Evolutionary conservation across 2,888 invertebrate genomes (phyloP).

Genomic region (Polylopha cassiicola): DNA sequence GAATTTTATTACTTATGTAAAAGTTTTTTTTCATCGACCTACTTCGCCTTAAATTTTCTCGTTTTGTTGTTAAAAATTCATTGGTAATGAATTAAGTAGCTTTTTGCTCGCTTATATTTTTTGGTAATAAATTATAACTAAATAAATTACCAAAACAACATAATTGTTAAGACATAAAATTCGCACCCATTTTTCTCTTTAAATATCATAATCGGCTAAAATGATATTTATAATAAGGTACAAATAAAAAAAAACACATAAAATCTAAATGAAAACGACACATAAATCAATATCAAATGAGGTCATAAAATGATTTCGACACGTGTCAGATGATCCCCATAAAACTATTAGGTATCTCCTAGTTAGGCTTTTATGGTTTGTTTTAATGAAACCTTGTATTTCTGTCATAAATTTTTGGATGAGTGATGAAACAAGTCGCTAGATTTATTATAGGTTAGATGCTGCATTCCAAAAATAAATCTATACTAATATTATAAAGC

Average conservation of each 20-base stretch:
- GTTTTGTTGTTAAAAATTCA: too few species aligned
- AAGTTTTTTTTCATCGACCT: too few species aligned
- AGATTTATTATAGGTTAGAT: not conserved
- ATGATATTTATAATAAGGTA: constrained; percentile 4
- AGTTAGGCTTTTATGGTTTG: constrained; percentile 43
- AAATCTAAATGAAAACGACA: constrained; percentile 5
- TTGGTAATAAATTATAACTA: too few species aligned
- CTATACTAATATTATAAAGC: too few species aligned
- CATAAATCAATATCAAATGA: constrained; percentile 29
- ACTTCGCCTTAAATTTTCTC: too few species aligned
- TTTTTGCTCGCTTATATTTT: too few species aligned
- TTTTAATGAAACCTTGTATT: constrained; percentile 39
- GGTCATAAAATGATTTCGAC: constrained; percentile 42
- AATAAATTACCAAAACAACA: not conserved
- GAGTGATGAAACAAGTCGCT: constrained; percentile 15
- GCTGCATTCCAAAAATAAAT: not conserved
- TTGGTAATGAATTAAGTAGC: too few species aligned
- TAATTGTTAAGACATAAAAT: constrained; percentile 4
- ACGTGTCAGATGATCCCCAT: constrained; percentile 34
- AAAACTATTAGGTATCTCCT: constrained; percentile 27
- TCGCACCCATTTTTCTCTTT: constrained; percentile 13
- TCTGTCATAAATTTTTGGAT: constrained; percentile 39
- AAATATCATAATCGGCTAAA: constrained; percentile 12
- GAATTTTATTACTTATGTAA: constrained; percentile 17
- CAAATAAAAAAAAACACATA: constrained; percentile 5